Conservation (phyloP, 1,140 invertebrate genomes). For the Archivesica marissinica region DNA sequence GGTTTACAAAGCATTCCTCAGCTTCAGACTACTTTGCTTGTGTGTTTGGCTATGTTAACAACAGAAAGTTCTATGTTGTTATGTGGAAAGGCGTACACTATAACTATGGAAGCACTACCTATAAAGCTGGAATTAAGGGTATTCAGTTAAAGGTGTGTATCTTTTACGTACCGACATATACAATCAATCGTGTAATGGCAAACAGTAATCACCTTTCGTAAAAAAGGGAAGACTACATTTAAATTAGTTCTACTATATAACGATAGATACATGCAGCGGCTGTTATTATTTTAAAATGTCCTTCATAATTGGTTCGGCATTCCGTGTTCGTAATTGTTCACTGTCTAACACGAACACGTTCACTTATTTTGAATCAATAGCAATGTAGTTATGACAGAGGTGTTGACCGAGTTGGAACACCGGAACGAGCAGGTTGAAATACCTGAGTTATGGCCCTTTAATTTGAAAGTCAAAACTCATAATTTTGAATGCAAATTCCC, state of each 20-base stretch:
- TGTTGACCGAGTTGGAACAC: too few species aligned
- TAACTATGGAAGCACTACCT: slow-evolving; percentile 56
- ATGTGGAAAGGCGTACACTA: slow-evolving; percentile 96
- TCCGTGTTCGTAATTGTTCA: too few species aligned
- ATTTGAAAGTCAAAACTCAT: too few species aligned
- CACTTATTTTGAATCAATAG: too few species aligned
- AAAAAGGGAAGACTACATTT: not conserved
- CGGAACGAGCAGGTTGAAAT: too few species aligned
- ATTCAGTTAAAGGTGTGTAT: slow-evolving; percentile 93
- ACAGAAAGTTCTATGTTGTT: slow-evolving; percentile 95
- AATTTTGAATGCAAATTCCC: too few species aligned
- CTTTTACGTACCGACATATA: not conserved
- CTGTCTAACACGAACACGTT: too few species aligned
- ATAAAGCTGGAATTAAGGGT: slow-evolving; percentile 84
- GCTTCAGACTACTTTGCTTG: slow-evolving; percentile 98
- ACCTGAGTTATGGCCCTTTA: too few species aligned
- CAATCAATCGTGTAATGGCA: not conserved
- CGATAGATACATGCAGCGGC: not conserved
- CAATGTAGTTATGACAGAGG: too few species aligned
- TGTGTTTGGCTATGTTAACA: slow-evolving; percentile 94
- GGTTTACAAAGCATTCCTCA: slow-evolving; percentile 94
- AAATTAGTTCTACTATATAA: not conserved
- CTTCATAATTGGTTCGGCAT: not conserved
- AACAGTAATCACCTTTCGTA: not conserved
- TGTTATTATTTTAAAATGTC: not conserved